These are phyloP conservation scores for Acanthopagrus latus DNA, from an alignment of 2,797 vertebrate species.

Conservation along the genomic window DNA sequence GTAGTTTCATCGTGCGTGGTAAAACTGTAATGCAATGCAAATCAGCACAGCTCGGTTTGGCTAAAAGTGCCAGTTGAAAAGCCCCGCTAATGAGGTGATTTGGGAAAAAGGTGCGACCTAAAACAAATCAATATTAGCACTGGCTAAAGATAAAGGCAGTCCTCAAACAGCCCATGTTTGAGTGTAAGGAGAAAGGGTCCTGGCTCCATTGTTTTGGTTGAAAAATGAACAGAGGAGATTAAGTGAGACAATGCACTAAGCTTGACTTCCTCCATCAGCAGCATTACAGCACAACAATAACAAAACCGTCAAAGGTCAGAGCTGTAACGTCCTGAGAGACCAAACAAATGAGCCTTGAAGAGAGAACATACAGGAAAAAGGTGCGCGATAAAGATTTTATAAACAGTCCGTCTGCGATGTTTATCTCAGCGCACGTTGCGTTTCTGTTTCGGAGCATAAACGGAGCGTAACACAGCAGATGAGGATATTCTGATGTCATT, in stretches of 20 bases:
- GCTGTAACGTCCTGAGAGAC: conserved; percentile 6
- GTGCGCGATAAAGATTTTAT: background rate
- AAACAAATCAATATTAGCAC: conserved; percentile 10
- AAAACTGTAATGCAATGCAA: too few relatives aligned
- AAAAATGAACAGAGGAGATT: conserved; percentile 34
- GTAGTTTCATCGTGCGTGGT: too few relatives aligned
- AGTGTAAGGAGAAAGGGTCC: conserved; percentile 21
- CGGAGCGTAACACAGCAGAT: background rate
- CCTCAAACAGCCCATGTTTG: background rate
- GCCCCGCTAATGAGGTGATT: background rate
- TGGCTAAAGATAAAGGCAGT: conserved; percentile 11
- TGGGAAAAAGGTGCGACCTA: background rate
- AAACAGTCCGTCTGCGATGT: background rate
- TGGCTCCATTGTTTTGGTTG: conserved; percentile 37
- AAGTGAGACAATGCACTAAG: conserved; percentile 31
- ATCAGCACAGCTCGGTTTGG: too few relatives aligned
- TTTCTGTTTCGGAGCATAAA: background rate
- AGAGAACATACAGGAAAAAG: background rate
- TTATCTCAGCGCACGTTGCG: background rate
- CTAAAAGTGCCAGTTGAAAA: too few relatives aligned
- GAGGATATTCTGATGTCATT: background rate
- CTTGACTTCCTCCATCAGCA: conserved; percentile 35
- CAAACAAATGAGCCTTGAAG: conserved; percentile 24
- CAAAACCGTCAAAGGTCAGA: conserved; percentile 44
- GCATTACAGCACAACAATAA: conserved; percentile 17